Evolutionary conservation across 2,797 vertebrate species (phyloP).

Genomic region (Smutsia temminckii): DNA sequence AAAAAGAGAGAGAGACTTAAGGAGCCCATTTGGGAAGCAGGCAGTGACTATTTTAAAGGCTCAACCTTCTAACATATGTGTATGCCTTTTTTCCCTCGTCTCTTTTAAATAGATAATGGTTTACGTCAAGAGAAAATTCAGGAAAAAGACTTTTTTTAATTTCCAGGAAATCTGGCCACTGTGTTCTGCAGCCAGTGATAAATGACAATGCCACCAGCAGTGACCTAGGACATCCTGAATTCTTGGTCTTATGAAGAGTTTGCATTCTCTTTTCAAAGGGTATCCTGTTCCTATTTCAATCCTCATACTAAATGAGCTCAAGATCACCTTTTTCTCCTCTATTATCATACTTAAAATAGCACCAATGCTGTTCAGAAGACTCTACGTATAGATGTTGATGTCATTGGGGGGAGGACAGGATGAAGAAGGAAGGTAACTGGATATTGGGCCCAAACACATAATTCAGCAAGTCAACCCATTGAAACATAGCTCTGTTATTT

Average conservation of each 20-base stretch:
- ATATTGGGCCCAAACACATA: constrained; percentile 52
- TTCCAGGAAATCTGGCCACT: constrained; percentile 73
- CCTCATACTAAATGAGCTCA: constrained; percentile 53
- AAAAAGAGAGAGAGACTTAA: constrained; percentile 39
- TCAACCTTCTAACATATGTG: constrained; percentile 9
- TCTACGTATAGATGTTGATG: constrained; percentile 64
- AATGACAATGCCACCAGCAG: constrained; percentile 53
- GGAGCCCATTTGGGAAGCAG: constrained; percentile 48
- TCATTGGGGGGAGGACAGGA: constrained; percentile 57
- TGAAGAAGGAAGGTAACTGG: constrained; percentile 40
- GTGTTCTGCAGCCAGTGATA: constrained; percentile 62
- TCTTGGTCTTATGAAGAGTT: constrained; percentile 70
- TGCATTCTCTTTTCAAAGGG: constrained; percentile 67
- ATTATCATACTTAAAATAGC: constrained; percentile 76
- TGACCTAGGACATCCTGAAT: constrained; percentile 65
- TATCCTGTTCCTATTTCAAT: constrained; percentile 71
- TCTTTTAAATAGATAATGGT: constrained; percentile 62
- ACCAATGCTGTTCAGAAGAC: constrained; percentile 50
- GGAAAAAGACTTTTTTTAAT: constrained; percentile 61
- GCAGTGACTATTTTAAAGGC: constrained; percentile 54
- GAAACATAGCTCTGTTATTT: constrained; percentile 62
- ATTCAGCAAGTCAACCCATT: constrained; percentile 62
- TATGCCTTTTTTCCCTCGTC: background rate
- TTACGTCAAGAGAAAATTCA: constrained; percentile 62
- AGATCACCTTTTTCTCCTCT: constrained; percentile 55